Base-by-base conservation (phyloP, 30 jellyfish, hydroid and myxozoan genomes). In the Turritopsis dohrnii region DNA sequence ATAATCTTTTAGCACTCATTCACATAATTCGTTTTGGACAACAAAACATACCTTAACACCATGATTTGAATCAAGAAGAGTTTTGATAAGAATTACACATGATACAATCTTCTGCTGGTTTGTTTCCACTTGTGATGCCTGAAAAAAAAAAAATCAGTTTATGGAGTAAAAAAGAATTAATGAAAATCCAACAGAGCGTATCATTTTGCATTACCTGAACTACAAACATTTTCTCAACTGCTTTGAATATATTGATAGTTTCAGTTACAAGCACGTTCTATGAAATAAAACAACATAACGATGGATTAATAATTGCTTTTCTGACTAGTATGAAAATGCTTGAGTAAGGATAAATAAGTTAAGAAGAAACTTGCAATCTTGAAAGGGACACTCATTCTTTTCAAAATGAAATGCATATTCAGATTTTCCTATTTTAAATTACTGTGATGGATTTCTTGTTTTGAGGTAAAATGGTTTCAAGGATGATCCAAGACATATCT, bases 201-300 rank as follows among this genome's bases (percentile, higher is more conserved):
- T 41, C 5, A 41, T 41, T 41, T n/a, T 69, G 19, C 9, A 69
- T 7, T 53, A 77, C 66, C 85, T 26, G 72, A 18, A 69, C 19
- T 21, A n/a, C 16, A 4, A 83, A 80, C 85, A 90, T 85, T n/a
- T 71, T 89, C 60, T 88, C 83, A 28, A 90, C 71, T 26, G 83
- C 84, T 54, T 71, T 72, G 54, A 84, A 90, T 8, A 90, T 77
- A 54, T 85, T 87, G 20, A 85, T 87, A 29, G 54, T 84, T 72
- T 76, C 87, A 54, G 76, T 74, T 9, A 85, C 82, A 52, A 85
- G 87, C 27, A 65, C 83, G 16, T 88, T 88, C 97, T 90, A 52
- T 5, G 31, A 41, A 13, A 41, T 5, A 13, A 3, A 41, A 41
- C 60, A 41, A 41, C n/a, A n/a, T n/a, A n/a, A 41, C 60, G 13